phyloP scores from a whole-genome alignment of 2,113 vertebrate species.

The Nerophis ophidion region DNA sequence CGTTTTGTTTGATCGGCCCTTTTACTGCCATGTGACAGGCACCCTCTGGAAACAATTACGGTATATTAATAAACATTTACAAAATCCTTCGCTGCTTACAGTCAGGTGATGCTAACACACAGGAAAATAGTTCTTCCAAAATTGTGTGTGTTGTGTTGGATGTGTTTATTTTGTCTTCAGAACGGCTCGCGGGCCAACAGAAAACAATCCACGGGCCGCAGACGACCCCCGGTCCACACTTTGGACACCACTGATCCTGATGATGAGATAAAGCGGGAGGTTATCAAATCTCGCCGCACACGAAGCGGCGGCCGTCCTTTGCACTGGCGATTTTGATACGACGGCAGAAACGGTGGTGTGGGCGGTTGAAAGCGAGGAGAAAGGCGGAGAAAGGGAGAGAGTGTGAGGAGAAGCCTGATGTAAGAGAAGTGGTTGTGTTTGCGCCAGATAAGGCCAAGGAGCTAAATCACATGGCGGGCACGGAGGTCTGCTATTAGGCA shows the following conservation, averaged over 20 bases:
- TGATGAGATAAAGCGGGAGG: slow-evolving; percentile 34
- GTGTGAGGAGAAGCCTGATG: slow-evolving; percentile 57
- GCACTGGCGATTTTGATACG: slow-evolving; percentile 49
- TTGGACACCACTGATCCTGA: background rate
- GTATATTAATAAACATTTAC: too few species aligned
- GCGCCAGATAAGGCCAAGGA: slow-evolving; percentile 68
- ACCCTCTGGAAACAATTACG: too few species aligned
- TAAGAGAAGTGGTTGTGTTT: slow-evolving; percentile 70
- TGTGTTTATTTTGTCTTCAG: too few species aligned
- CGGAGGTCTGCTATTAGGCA: slow-evolving; percentile 73
- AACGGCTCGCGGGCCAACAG: too few species aligned
- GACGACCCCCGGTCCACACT: too few species aligned
- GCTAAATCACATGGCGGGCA: slow-evolving; percentile 65
- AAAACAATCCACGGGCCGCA: too few species aligned
- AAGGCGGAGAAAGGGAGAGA: slow-evolving; percentile 22
- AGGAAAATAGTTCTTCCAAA: too few species aligned
- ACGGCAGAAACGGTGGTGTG: slow-evolving; percentile 34
- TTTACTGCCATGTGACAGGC: too few species aligned
- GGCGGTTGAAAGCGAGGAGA: slow-evolving; percentile 17
- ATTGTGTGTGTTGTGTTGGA: too few species aligned
- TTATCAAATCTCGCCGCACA: slow-evolving; percentile 45
- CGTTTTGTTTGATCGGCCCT: too few species aligned
- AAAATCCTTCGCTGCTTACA: too few species aligned
- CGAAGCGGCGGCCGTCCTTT: slow-evolving; percentile 42
- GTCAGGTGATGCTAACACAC: too few species aligned